Percentiles rank a stretch among this genome's conserved stretches.
phyloP scores from a whole-genome alignment of 2,888 invertebrate species.

The Tetragonisca angustula region DNA sequence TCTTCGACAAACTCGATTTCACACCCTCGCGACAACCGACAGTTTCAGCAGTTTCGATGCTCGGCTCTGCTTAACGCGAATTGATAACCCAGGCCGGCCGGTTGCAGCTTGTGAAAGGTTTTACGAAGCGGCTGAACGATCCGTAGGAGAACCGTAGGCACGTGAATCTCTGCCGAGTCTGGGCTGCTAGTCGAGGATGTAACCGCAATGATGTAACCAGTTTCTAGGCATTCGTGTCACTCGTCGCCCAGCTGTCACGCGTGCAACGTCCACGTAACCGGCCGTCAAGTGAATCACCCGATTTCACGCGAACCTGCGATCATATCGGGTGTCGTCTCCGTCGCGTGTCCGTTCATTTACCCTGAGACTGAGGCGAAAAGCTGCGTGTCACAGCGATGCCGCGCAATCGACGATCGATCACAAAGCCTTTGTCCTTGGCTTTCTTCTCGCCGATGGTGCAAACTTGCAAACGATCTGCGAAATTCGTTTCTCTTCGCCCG shows the following conservation, averaged over 20 bases:
- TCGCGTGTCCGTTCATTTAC: neutral
- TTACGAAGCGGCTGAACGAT: constrained; percentile 8
- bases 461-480: too few species aligned
- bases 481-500: too few species aligned
- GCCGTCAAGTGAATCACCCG: constrained; percentile 58
- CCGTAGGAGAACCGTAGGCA: constrained; percentile 27
- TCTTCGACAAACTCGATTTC: too few species aligned
- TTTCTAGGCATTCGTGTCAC: constrained; percentile 72
- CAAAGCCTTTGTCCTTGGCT: neutral
- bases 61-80: neutral
- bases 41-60: too few species aligned
- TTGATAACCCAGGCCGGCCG: neutral
- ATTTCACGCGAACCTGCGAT: constrained; percentile 60
- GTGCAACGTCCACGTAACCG: constrained; percentile 40
- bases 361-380: neutral
- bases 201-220: constrained; percentile 69
- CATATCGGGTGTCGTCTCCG: constrained; percentile 50
- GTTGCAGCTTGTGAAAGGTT: constrained; percentile 17
- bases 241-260: constrained; percentile 58
- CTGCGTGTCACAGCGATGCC: neutral
- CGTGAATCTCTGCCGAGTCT: constrained; percentile 57
- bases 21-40: too few species aligned
- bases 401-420: neutral
- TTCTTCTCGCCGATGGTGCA: neutral
- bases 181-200: constrained; percentile 55